phyloP scores from a whole-genome alignment of 2,888 invertebrate species.

The Ommatoiulus sabulosus region DNA sequence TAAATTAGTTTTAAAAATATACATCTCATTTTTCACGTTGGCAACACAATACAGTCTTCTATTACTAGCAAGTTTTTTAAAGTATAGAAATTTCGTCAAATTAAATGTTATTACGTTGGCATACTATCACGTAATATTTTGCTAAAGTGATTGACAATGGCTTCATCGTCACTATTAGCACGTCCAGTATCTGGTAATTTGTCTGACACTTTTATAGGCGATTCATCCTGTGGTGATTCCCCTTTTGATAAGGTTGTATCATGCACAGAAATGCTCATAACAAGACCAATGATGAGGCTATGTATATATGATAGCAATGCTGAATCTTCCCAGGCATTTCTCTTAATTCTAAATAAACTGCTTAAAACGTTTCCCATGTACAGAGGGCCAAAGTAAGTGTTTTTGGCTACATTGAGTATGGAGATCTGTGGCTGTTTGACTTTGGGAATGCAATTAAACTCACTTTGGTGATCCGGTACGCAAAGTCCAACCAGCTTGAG shows the following conservation, averaged over 20 bases:
- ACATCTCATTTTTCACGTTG: background rate
- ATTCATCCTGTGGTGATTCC: background rate
- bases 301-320: constrained; percentile 48
- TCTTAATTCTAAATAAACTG: constrained; percentile 44
- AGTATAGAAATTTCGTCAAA: background rate
- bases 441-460: constrained; percentile 4
- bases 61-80: background rate
- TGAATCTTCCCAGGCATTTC: constrained; percentile 51
- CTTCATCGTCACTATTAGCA: background rate
- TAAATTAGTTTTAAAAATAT: background rate
- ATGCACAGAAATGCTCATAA: background rate
- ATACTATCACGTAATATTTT: background rate
- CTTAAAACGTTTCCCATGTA: constrained; percentile 45
- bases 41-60: background rate
- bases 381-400: constrained; percentile 44
- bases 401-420: constrained; percentile 42
- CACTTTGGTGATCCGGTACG: constrained; percentile 1
- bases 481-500: constrained; percentile 45
- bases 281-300: background rate
- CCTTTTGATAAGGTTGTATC: background rate
- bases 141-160: background rate
- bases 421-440: background rate
- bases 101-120: background rate
- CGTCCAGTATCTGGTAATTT: background rate
- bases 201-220: background rate